Percentiles rank a stretch among this genome's conserved stretches.
phyloP scores from a whole-genome alignment of 2,797 vertebrate genomes.

The Perodicticus potto region DNA sequence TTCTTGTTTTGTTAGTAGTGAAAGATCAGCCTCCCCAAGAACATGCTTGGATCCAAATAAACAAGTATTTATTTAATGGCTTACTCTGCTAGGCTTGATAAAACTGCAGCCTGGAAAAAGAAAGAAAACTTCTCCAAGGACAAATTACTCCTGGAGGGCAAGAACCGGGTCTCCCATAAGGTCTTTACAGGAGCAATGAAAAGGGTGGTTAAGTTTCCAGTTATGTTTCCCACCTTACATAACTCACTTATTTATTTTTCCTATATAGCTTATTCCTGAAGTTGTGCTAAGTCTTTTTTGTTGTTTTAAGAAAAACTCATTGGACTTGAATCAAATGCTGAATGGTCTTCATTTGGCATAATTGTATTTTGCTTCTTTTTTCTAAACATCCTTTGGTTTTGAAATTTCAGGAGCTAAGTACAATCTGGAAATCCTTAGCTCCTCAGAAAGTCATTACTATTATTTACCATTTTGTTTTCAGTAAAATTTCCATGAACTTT shows the following conservation, averaged over 20 bases:
- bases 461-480: constrained; percentile 48
- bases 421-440: neutral
- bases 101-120: neutral
- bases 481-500: constrained; percentile 54
- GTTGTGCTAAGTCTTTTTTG: neutral
- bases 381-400: constrained; percentile 21
- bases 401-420: constrained; percentile 20
- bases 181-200: neutral
- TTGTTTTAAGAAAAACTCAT: neutral
- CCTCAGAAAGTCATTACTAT: neutral
- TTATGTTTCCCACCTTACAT: neutral
- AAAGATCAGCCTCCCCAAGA: neutral
- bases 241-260: neutral
- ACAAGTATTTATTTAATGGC: neutral
- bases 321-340: constrained; percentile 9
- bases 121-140: neutral
- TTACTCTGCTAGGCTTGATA: neutral
- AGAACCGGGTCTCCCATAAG: neutral
- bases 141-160: neutral
- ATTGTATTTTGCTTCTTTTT: neutral
- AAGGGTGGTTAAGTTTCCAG: neutral
- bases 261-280: neutral
- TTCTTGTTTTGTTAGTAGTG: neutral
- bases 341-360: neutral
- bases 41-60: neutral